Evolutionary conservation across 2,113 vertebrate species (phyloP), one percentile per base, ranked within the genome.

Genomic region (Lichenostomus cassidix): DNA sequence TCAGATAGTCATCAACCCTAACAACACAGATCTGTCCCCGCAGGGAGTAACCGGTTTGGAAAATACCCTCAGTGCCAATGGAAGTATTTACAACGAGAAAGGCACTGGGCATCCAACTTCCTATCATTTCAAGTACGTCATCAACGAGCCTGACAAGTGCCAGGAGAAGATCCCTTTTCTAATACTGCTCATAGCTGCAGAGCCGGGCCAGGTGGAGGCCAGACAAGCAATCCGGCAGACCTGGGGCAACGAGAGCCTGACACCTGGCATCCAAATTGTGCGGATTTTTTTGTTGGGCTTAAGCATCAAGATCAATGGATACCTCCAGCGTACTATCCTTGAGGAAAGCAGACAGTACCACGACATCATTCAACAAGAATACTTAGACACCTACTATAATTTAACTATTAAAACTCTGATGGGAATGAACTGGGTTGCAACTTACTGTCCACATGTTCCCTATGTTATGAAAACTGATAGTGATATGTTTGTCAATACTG

Each of bases 391-490:
- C 5, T 99, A 99, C 88, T 98, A 99, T 60, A 99, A 99, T 92
- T 97, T 99, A 90, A 99, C 99, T 33, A 98, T 98, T 76, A 99
- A 99, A 97, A 99, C 99, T 15, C 94, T 99, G 55, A 99, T 99
- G 99, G 99, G 99, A 75, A 99, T 99, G 98, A 99, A 99, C 95
- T 99, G 99, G 99, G 99, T 99, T 64, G 98, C 99, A 24, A 97
- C 97, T 22, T 98, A 99, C 83, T 99, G 99, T 85, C 98, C 99
- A 9, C 93, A 62, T 5, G 98, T 98, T 82, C 98, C 97, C 0
- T 99, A 99, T 2, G 98, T 99, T 76, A 99, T 99, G 99, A 99
- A 99, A 98, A 99, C 99, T 1, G 99, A 99, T 98, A 99, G 99
- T 3, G 99, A 99, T 94, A 99, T 99, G 99, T 99, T 99, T 79